A percentile compares a stretch with the other conserved stretches of the same genome.
These are phyloP conservation scores for Peromyscus maniculatus DNA, from an alignment of 2,113 vertebrate species.

Conservation along the genomic window DNA sequence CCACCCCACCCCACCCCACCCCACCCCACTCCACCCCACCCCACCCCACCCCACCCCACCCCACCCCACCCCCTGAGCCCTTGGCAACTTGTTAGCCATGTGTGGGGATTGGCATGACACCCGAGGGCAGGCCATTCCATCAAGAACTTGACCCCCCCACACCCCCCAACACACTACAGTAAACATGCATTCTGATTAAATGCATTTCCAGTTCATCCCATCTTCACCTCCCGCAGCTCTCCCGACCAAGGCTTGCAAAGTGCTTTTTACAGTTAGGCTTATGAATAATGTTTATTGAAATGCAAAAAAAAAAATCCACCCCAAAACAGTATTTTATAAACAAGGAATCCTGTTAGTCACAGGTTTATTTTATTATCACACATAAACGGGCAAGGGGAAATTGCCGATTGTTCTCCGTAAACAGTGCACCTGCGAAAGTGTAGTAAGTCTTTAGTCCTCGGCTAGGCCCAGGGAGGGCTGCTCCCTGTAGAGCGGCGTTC, in stretches of 20 bases:
- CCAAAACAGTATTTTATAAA: background rate
- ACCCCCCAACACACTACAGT: background rate
- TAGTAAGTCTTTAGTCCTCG: background rate
- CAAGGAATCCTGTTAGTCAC: constrained; percentile 18
- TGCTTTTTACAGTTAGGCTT: background rate
- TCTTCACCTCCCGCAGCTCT: background rate
- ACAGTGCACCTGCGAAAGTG: background rate
- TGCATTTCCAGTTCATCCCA: background rate
- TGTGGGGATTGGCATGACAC: background rate
- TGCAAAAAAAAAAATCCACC: constrained; percentile 3
- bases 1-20: no score
- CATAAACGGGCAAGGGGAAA: constrained; percentile 19
- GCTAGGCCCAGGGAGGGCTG: background rate
- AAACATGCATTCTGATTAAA: background rate
- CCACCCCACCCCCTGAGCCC: no score
- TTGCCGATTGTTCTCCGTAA: background rate
- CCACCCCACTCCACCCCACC: no score
- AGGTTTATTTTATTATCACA: constrained; percentile 28
- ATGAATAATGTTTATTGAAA: constrained; percentile 23
- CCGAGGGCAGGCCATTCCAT: background rate
- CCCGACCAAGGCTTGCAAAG: background rate
- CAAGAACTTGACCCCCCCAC: background rate
- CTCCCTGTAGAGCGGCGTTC: background rate
- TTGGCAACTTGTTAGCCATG: background rate
- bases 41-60: no score